These are phyloP conservation scores for Dorcus parallelipipedus DNA, from an alignment of 2,888 invertebrate species.

Conservation along the genomic window DNA sequence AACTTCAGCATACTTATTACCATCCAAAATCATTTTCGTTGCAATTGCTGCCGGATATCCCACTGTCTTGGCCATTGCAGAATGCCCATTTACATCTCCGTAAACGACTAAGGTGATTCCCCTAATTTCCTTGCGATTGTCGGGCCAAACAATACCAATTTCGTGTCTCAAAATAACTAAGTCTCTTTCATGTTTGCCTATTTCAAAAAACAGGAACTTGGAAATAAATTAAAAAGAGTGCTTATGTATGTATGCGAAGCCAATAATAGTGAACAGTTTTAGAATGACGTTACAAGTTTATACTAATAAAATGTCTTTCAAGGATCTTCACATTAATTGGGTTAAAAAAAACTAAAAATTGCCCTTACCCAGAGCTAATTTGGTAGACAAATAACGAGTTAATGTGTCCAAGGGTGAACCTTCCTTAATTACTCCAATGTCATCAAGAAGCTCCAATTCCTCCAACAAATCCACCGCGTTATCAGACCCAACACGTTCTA, in stretches of 20 bases:
- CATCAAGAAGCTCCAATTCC: slow-evolving; percentile 83
- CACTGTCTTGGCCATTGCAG: slow-evolving; percentile 95
- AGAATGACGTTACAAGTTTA: too few relatives aligned
- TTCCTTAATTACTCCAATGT: slow-evolving; percentile 75
- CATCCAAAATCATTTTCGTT: slow-evolving; percentile 95
- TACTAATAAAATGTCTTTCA: too few relatives aligned
- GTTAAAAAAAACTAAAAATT: background rate
- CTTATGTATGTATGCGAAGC: too few relatives aligned
- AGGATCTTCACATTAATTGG: too few relatives aligned
- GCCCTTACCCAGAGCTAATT: slow-evolving; percentile 68
- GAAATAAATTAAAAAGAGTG: background rate
- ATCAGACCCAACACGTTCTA: slow-evolving; percentile 71
- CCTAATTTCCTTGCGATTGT: slow-evolving; percentile 75
- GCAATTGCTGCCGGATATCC: slow-evolving; percentile 95
- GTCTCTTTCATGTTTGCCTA: slow-evolving; percentile 80
- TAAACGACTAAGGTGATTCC: slow-evolving; percentile 88
- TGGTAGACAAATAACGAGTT: slow-evolving; percentile 81
- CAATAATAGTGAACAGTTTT: too few relatives aligned
- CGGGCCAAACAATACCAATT: slow-evolving; percentile 88
- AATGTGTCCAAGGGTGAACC: slow-evolving; percentile 91
- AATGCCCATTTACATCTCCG: slow-evolving; percentile 75
- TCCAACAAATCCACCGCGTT: slow-evolving; percentile 75
- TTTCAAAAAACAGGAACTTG: too few relatives aligned
- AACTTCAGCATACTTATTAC: slow-evolving; percentile 50
- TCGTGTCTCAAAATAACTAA: slow-evolving; percentile 92